phyloP scores from a whole-genome alignment of 2,888 invertebrate species.

The Cheilosia urbana region DNA sequence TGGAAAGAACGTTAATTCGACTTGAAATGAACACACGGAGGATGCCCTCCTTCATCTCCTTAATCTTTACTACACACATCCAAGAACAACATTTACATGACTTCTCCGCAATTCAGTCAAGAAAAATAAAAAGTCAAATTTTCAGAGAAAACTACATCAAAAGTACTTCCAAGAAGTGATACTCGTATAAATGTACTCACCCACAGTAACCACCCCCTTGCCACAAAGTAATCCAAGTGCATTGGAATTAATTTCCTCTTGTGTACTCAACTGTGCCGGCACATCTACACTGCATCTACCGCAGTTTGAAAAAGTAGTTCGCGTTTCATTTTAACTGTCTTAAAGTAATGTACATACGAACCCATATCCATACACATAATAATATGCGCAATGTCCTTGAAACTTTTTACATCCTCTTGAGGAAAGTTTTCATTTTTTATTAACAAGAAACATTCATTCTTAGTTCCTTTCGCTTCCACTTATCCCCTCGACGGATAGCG shows the following conservation, averaged over 20 bases:
- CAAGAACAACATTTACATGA: no score
- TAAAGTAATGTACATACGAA: constrained; percentile 9
- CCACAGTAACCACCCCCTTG: background rate
- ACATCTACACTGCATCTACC: background rate
- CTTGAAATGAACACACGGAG: background rate
- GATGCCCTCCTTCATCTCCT: no score
- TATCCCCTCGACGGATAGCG: background rate
- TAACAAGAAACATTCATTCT: constrained; percentile 51
- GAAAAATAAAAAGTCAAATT: background rate
- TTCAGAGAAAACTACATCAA: no score
- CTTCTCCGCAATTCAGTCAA: background rate
- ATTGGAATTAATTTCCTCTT: constrained; percentile 39
- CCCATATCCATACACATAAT: background rate
- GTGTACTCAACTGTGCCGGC: constrained; percentile 4
- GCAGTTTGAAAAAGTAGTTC: background rate
- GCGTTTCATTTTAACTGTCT: constrained; percentile 28
- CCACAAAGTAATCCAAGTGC: constrained; percentile 39
- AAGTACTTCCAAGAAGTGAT: no score
- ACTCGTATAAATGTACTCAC: no score
- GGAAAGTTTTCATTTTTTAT: constrained; percentile 51
- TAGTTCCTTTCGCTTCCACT: background rate
- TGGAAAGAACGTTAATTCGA: background rate
- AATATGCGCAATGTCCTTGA: constrained; percentile 31
- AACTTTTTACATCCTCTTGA: constrained; percentile 27
- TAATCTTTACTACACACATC: no score